A percentile compares a stretch with the other conserved stretches of the same genome.
phyloP scores from a whole-genome alignment of 2,113 vertebrate genomes.

The Amphiprion percula region DNA sequence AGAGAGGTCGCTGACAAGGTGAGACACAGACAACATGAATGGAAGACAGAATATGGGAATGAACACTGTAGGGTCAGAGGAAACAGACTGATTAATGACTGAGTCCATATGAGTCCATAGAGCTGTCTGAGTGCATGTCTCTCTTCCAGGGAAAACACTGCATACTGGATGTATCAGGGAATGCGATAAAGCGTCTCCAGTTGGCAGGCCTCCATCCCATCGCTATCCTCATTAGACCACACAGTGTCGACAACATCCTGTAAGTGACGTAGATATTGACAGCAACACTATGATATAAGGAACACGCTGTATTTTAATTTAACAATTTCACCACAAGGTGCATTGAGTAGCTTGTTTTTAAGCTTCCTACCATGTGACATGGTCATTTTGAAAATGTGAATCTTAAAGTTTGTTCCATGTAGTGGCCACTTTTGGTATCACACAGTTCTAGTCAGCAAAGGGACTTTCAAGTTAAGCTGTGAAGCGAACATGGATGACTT shows the following conservation, averaged over 20 bases:
- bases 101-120: not conserved
- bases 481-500: not conserved
- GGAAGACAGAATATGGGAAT: not conserved
- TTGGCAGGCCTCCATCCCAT: conserved; percentile 94
- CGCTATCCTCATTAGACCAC: conserved; percentile 95
- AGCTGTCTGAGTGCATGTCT: not conserved
- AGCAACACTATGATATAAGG: too few species aligned
- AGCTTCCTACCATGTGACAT: not conserved
- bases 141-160: conserved; percentile 94
- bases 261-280: conserved; percentile 79
- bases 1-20: conserved; percentile 97
- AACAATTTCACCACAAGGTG: not conserved
- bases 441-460: not conserved
- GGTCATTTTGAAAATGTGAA: not conserved
- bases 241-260: conserved; percentile 96
- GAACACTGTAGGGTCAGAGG: not conserved
- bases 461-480: not conserved
- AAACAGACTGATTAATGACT: not conserved
- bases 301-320: not conserved
- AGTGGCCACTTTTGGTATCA: not conserved
- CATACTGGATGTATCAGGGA: conserved; percentile 98
- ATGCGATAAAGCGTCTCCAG: conserved; percentile 97
- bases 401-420: not conserved
- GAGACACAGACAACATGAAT: conserved; percentile 16
- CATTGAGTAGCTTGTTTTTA: not conserved